These are phyloP conservation scores for Latrodectus geometricus DNA, from an alignment of 1,140 invertebrate genomes.

Conservation along the genomic window DNA sequence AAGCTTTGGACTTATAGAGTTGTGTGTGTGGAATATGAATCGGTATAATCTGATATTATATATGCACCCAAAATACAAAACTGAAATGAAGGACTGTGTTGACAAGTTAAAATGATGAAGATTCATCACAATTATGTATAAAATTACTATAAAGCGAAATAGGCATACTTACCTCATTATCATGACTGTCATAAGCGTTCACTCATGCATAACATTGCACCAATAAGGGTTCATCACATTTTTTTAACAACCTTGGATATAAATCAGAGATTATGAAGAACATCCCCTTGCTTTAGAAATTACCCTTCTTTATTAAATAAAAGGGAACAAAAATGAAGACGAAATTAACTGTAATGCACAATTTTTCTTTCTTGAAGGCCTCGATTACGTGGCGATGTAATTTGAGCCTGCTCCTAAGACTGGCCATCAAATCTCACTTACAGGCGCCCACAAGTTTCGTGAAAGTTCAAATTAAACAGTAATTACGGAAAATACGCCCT, in stretches of 20 bases:
- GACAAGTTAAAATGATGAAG: no score
- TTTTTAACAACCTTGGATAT: not conserved
- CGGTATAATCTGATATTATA: no score
- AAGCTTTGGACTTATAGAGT: no score
- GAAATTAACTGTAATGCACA: conserved; percentile 54
- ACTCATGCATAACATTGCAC: no score
- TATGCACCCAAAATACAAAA: no score
- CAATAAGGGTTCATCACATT: no score
- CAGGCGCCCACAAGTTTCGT: conserved; percentile 19
- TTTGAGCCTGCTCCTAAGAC: conserved; percentile 21
- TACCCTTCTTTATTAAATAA: conserved; percentile 58
- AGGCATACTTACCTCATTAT: no score
- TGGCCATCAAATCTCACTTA: conserved; percentile 54
- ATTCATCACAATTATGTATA: no score
- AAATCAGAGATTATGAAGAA: conserved; percentile 29
- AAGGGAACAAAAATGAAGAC: conserved; percentile 36
- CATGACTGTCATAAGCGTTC: no score
- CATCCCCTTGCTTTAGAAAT: conserved; percentile 4
- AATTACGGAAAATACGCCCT: conserved; percentile 49
- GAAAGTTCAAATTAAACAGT: conserved; percentile 51
- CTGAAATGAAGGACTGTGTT: no score
- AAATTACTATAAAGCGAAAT: no score
- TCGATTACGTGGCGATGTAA: conserved; percentile 43
- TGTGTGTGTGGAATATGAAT: no score
- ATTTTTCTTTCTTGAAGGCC: conserved; percentile 21